Evolutionary conservation across 2,113 vertebrate genomes (phyloP).

Genomic region (Riparia riparia): DNA sequence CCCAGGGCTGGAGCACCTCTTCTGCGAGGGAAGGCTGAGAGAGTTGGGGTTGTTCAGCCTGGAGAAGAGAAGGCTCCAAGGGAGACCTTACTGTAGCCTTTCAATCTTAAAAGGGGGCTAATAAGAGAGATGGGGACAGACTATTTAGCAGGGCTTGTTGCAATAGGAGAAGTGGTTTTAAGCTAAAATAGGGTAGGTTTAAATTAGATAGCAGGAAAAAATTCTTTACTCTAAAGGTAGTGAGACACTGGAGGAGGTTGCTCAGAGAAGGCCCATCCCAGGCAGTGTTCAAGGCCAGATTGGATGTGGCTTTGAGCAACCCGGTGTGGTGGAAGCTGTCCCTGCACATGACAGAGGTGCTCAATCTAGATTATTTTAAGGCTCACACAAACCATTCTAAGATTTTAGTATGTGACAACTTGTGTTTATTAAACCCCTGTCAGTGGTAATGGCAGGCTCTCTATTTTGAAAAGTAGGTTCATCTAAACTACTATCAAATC

Average conservation of each 20-base stretch:
- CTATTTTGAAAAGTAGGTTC: neutral
- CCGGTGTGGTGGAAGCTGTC: neutral
- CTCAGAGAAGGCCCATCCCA: neutral
- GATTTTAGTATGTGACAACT: neutral
- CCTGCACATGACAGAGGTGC: neutral
- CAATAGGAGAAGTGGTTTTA: neutral
- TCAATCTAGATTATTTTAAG: neutral
- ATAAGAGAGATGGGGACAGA: neutral
- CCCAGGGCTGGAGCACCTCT: neutral
- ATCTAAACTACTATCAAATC: neutral
- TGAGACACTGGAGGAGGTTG: neutral
- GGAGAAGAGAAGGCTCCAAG: neutral
- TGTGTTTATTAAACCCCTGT: neutral
- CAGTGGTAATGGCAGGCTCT: neutral
- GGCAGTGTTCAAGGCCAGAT: neutral
- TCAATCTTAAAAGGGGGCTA: neutral
- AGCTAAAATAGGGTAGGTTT: neutral
- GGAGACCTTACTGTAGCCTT: neutral
- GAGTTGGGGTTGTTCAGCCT: neutral
- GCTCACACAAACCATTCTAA: neutral
- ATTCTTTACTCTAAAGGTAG: neutral
- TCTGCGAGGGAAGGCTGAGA: neutral
- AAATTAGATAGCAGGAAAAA: neutral
- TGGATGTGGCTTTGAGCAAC: neutral
- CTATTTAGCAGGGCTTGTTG: neutral